Evolutionary conservation across 2,797 vertebrate genomes (phyloP).

Genomic region (Eleutherodactylus coqui): DNA sequence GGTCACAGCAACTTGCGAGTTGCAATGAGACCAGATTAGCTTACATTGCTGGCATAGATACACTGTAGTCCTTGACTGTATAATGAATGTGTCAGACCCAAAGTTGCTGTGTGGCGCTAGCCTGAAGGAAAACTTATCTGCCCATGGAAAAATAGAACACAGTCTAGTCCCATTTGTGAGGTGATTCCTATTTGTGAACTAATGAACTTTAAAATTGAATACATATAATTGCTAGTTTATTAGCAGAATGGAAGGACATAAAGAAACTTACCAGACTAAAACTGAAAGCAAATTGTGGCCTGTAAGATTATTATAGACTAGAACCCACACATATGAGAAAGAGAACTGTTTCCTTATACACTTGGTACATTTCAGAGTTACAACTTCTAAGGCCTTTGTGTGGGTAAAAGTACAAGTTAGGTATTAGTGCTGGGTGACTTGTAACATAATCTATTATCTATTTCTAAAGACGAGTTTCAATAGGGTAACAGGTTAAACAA

Average conservation of each 20-base stretch:
- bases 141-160: background rate
- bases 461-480: constrained; percentile 27
- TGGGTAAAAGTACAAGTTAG: constrained; percentile 21
- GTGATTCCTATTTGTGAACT: background rate
- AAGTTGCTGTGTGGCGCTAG: no score
- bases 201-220: constrained; percentile 1
- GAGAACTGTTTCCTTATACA: background rate
- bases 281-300: background rate
- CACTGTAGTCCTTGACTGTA: no score
- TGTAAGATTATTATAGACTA: background rate
- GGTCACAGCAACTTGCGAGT: no score
- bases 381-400: background rate
- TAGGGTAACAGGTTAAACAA: constrained; percentile 48
- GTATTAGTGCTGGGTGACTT: constrained; percentile 21
- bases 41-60: no score
- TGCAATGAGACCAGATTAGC: no score
- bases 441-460: constrained; percentile 38
- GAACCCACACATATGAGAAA: background rate
- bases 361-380: background rate
- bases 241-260: background rate
- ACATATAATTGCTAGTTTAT: background rate
- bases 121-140: background rate
- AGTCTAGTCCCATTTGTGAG: background rate
- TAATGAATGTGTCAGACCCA: no score
- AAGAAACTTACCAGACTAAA: background rate